Conservation (phyloP, 2,113 vertebrate genomes). For the Syngnathus typhle region DNA sequence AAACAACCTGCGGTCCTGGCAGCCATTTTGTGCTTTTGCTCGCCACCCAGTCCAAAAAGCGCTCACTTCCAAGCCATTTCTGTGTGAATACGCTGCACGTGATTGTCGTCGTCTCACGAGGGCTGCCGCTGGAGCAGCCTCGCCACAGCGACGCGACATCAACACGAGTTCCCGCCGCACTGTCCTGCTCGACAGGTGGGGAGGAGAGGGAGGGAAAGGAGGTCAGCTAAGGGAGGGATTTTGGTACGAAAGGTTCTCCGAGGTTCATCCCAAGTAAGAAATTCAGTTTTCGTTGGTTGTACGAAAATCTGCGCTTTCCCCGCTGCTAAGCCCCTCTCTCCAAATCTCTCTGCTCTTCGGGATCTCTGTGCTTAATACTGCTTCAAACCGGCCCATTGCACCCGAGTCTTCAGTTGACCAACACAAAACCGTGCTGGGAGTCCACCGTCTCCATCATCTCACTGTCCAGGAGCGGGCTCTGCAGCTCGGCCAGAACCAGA, state of each 20-base stretch:
- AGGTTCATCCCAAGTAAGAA: conserved; percentile 58
- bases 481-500: conserved; percentile 73
- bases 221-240: conserved; percentile 63
- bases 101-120: neutral
- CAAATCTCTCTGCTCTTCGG: conserved; percentile 30
- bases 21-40: conserved; percentile 60
- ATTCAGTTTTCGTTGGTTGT: conserved; percentile 50
- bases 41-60: conserved; percentile 30
- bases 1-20: conserved; percentile 6
- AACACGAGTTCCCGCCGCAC: neutral
- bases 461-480: conserved; percentile 80
- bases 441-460: conserved; percentile 99
- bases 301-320: conserved; percentile 48
- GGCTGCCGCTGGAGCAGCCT: conserved; percentile 11
- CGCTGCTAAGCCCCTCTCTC: conserved; percentile 49
- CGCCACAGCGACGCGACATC: neutral
- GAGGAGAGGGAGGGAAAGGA: conserved; percentile 50
- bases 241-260: conserved; percentile 55
- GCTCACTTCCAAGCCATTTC: conserved; percentile 37
- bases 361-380: conserved; percentile 60
- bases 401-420: conserved; percentile 80
- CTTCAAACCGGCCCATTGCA: neutral
- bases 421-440: conserved; percentile 90
- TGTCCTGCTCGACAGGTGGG: neutral
- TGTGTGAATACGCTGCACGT: conserved; percentile 22